These are phyloP conservation scores for Sylvietta virens DNA, from an alignment of 2,113 vertebrate species.

Conservation along the genomic window DNA sequence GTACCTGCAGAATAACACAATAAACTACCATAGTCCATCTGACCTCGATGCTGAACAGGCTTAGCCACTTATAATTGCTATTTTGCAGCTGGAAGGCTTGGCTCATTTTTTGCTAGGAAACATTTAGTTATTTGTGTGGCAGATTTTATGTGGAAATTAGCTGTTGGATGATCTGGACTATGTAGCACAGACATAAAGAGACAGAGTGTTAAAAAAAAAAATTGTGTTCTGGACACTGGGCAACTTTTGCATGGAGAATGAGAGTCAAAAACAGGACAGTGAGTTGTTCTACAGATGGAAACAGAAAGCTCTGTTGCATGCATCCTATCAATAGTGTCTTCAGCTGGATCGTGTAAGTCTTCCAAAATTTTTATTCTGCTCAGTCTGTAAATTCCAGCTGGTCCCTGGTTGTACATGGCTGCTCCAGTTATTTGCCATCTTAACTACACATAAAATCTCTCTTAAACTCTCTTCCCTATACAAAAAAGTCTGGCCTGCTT, in stretches of 20 bases:
- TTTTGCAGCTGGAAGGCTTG: slow-evolving; percentile 12
- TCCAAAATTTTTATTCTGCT: neutral
- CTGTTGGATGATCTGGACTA: neutral
- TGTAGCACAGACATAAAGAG: neutral
- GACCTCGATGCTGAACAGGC: neutral
- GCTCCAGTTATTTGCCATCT: neutral
- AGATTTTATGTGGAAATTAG: slow-evolving; percentile 31
- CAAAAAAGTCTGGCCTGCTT: neutral
- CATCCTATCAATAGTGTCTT: neutral
- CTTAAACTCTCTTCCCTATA: neutral
- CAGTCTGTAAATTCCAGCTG: neutral
- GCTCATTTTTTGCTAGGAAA: neutral
- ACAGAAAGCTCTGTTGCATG: neutral
- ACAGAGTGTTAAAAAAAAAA: neutral
- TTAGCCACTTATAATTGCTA: neutral
- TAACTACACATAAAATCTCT: neutral
- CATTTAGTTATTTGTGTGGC: neutral
- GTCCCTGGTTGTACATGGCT: neutral
- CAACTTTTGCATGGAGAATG: neutral
- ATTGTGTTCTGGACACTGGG: neutral
- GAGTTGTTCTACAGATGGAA: neutral
- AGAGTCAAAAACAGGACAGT: neutral
- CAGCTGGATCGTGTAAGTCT: neutral
- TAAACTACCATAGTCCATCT: neutral
- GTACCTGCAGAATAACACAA: neutral